Base-by-base conservation (phyloP, 1,140 invertebrate genomes). In the Armadillidium nasatum region DNA sequence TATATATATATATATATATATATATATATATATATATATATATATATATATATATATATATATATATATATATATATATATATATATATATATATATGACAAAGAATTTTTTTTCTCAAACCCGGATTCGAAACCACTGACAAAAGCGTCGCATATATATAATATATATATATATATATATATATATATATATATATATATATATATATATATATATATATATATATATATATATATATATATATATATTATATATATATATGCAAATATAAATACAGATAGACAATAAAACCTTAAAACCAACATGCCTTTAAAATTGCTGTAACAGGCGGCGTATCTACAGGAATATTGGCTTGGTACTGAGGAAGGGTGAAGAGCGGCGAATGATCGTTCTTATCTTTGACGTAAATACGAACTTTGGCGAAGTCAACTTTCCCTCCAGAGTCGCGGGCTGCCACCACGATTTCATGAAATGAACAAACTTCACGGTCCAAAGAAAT, bases 301-400 rank as follows among this genome's bases (percentile, higher is more conserved):
- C 69, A 71, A 6, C 46, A 46, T 54, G 78, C 79, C 77, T 80
- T 80, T 0, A 80, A 50, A 71, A 80, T 80, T n/a, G 46, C 76
- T 23, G 77, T 76, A 67, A 69, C 74, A 0, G 76, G 68, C 7
- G 60, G 71, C 45, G 75, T 71, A 69, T 78, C 76, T 19, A 77
- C 76, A 54, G 76, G 88, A 73, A 93, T 90, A 46, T 90, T 90
- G 6, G 88, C 89, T 84, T 92, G 92, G 82, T 95, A 95, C 85
- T 94, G 92, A 72, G 88, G 89, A 13, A 93, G 84, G 44, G 89
- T 85, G 85, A 97, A 98, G 72, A 86, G 84, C 0, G 95, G 95
- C 67, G 89, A 84, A 85, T 96, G 94, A 83, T 97, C 95, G 86
- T 97, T 97, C 75, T 90, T 88, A 86, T 97, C 95, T 3, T 85